Conservation (phyloP, 2,797 vertebrate species). For the Poeciliopsis presidionis region DNA sequence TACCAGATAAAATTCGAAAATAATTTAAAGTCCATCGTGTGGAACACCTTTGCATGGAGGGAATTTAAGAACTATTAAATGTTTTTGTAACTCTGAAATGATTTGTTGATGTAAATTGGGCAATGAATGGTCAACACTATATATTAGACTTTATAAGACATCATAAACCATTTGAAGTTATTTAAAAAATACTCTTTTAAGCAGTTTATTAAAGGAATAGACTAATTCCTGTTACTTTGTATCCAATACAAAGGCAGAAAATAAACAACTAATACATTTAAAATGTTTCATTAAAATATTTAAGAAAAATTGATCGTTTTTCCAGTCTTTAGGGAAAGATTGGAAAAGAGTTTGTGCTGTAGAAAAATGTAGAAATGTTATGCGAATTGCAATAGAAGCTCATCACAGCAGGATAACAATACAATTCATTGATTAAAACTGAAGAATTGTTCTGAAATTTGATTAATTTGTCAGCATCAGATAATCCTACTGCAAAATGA, state of each 20-base stretch:
- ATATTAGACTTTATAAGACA: not conserved
- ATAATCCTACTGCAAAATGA: not conserved
- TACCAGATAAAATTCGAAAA: not conserved
- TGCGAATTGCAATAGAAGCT: not conserved
- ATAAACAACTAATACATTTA: not conserved
- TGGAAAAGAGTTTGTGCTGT: no score
- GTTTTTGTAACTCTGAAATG: not conserved
- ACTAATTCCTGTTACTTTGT: not conserved
- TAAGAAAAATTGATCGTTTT: not conserved
- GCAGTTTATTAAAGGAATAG: no score
- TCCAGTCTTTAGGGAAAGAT: not conserved
- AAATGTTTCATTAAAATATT: not conserved
- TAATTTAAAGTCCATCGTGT: not conserved
- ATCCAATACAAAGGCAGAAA: not conserved
- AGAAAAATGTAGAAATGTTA: no score
- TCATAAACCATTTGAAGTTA: not conserved
- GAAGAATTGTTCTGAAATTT: not conserved
- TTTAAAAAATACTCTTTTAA: not conserved
- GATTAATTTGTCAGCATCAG: not conserved
- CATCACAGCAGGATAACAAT: not conserved
- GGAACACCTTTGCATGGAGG: not conserved
- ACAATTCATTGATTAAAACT: not conserved
- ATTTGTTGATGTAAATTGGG: not conserved
- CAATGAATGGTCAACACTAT: not conserved
- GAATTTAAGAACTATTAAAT: not conserved